A percentile compares a stretch with the other conserved stretches of the same genome.
Conservation (phyloP, 2,113 vertebrate species). For the Pica pica region DNA sequence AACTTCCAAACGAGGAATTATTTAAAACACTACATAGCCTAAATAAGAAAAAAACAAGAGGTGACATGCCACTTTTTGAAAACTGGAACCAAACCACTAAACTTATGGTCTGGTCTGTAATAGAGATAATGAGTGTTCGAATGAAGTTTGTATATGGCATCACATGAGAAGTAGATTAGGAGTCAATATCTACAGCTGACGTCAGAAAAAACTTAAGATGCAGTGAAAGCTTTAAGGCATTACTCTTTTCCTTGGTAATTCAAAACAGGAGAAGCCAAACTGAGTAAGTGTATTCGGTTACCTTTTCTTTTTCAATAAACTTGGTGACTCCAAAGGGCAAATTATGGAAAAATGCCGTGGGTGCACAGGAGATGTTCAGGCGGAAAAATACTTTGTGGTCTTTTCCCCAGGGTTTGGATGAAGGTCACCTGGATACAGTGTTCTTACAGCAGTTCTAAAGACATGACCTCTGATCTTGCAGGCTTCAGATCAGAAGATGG, state of each 20-base stretch:
- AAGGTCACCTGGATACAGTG: constrained; percentile 5
- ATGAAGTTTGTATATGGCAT: not conserved
- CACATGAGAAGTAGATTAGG: not conserved
- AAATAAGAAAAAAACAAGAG: not conserved
- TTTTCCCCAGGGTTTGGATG: constrained; percentile 46
- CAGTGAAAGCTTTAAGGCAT: not conserved
- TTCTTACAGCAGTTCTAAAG: not conserved
- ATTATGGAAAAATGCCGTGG: constrained; percentile 68
- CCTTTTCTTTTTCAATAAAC: constrained; percentile 51
- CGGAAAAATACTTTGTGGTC: constrained; percentile 44
- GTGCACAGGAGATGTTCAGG: constrained; percentile 39
- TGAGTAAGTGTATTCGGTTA: not conserved
- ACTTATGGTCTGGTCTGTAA: not conserved
- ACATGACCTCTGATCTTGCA: not conserved
- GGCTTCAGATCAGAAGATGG: not conserved
- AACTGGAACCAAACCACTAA: not conserved
- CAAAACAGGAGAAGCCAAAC: not conserved
- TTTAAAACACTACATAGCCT: not conserved
- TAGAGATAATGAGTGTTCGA: not conserved
- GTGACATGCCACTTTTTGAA: not conserved
- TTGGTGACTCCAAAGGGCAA: constrained; percentile 45
- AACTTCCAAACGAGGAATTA: not conserved
- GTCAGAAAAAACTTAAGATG: not conserved
- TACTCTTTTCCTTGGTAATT: not conserved
- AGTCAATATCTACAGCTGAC: not conserved